phyloP scores from a whole-genome alignment of 1,140 invertebrate species.

The Andrena cerasifolii region DNA sequence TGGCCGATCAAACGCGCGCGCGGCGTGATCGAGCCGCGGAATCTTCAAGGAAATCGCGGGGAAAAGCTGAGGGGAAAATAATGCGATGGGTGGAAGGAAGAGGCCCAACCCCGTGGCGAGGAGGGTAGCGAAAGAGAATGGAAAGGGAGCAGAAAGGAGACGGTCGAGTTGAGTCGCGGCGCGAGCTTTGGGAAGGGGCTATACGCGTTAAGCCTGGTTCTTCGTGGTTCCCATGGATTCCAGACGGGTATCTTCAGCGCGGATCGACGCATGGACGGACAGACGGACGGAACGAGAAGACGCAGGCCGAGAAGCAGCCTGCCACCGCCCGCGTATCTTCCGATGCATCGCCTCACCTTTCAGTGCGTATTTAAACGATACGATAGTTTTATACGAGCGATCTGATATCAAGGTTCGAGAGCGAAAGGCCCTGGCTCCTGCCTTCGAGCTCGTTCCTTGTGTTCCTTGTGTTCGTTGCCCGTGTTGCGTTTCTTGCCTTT shows the following conservation, averaged over 20 bases:
- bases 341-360: conserved; percentile 83
- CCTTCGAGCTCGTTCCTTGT: too few relatives aligned
- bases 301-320: conserved; percentile 72
- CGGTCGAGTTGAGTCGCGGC: conserved; percentile 23
- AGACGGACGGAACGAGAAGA: conserved; percentile 44
- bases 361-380: conserved; percentile 84
- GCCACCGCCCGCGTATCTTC: conserved; percentile 81
- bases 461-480: neutral
- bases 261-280: conserved; percentile 80
- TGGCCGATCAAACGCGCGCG: conserved; percentile 38
- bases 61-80: conserved; percentile 10
- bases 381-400: conserved; percentile 83
- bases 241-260: conserved; percentile 80
- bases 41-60: conserved; percentile 14
- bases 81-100: neutral
- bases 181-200: conserved; percentile 70
- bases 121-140: conserved; percentile 2
- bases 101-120: neutral
- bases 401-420: conserved; percentile 81
- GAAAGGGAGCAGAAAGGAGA: conserved; percentile 4
- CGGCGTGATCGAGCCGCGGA: conserved; percentile 13
- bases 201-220: conserved; percentile 78
- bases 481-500: conserved; percentile 32
- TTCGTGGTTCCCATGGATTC: conserved; percentile 82
- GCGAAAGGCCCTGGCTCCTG: conserved; percentile 68